Evolutionary conservation across 2,888 invertebrate genomes (phyloP).

Genomic region (Euplagia quadripunctaria): DNA sequence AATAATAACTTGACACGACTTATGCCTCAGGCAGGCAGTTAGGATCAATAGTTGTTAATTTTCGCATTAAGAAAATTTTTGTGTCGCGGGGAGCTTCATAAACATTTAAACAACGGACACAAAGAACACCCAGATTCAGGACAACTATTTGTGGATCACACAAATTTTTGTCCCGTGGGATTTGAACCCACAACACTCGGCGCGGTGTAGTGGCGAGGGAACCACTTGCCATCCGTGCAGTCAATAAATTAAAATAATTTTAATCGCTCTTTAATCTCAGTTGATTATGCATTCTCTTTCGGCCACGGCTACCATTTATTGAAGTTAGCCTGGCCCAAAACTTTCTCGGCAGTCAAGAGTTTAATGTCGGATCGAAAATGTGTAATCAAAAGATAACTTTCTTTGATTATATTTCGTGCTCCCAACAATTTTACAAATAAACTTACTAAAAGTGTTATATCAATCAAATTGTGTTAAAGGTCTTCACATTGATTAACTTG

Average conservation of each 20-base stretch:
- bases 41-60: no score
- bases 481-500: background rate
- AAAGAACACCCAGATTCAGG: no score
- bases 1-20: no score
- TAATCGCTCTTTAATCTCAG: background rate
- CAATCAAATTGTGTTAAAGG: background rate
- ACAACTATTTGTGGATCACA: no score
- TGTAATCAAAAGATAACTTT: conserved; percentile 55
- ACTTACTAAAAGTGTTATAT: background rate
- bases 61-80: no score
- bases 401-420: conserved; percentile 56
- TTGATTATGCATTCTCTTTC: conserved; percentile 9
- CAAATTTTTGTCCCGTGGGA: no score
- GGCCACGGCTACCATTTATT: background rate
- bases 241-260: background rate
- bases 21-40: no score
- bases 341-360: conserved; percentile 30
- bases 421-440: background rate
- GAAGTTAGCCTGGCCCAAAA: conserved; percentile 24
- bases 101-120: no score
- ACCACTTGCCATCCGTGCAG: no score
- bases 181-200: no score
- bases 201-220: no score
- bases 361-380: conserved; percentile 45
- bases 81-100: no score